phyloP scores from a whole-genome alignment of 1,140 invertebrate genomes.

The Zaprionus nigranus region DNA sequence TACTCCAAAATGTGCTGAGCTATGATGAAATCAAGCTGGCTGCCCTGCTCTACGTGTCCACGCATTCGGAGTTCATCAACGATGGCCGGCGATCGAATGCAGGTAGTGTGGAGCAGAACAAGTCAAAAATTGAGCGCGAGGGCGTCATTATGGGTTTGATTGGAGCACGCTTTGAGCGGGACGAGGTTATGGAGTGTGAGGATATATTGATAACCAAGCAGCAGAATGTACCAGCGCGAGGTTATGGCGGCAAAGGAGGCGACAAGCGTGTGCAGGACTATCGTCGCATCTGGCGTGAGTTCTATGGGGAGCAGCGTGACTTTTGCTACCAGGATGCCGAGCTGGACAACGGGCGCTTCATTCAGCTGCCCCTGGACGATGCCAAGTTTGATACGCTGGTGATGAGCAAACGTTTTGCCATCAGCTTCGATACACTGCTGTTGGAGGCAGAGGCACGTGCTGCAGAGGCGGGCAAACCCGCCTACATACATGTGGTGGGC shows the following conservation, averaged over 20 bases:
- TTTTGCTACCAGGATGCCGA: constrained; percentile 33
- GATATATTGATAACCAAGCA: constrained; percentile 85
- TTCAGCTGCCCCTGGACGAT: not conserved
- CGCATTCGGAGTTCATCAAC: constrained; percentile 88
- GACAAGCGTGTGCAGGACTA: constrained; percentile 34
- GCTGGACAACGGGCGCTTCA: constrained; percentile 41
- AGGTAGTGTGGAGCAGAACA: constrained; percentile 83
- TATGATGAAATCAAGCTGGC: constrained; percentile 85
- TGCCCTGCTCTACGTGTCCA: constrained; percentile 87
- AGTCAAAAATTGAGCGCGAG: constrained; percentile 61
- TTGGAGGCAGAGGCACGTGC: constrained; percentile 65
- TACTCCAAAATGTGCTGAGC: constrained; percentile 60
- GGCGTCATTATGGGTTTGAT: constrained; percentile 84
- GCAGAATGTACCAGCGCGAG: constrained; percentile 85
- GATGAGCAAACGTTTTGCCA: constrained; percentile 75
- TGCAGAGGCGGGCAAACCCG: constrained; percentile 37
- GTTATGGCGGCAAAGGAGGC: constrained; percentile 72
- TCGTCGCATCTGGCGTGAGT: constrained; percentile 67
- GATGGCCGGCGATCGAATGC: constrained; percentile 86
- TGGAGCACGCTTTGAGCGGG: constrained; percentile 85
- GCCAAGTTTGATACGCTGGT: constrained; percentile 60
- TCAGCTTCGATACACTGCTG: constrained; percentile 70
- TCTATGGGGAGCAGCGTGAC: constrained; percentile 67
- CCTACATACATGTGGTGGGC: constrained; percentile 75
- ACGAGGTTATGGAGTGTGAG: constrained; percentile 86